These are phyloP conservation scores for Bambusicola thoracicus DNA, from an alignment of 2,113 vertebrate species.

Conservation along the genomic window DNA sequence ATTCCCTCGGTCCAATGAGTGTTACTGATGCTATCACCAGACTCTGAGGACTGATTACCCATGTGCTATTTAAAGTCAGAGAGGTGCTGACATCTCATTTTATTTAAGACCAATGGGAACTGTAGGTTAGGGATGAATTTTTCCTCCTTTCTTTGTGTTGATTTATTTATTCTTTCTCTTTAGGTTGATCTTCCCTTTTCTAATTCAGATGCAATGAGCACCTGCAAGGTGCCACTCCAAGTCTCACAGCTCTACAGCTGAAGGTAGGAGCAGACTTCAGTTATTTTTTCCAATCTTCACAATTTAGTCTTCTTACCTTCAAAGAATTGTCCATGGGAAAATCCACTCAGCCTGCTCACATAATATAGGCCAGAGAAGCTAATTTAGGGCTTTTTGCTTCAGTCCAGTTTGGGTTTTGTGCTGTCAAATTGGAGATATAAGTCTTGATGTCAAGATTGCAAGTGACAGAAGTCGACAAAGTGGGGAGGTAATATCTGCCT, in stretches of 20 bases:
- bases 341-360: neutral
- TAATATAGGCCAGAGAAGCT: neutral
- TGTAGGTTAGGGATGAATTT: neutral
- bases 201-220: neutral
- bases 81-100: constrained; percentile 11
- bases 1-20: constrained; percentile 29
- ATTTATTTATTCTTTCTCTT: neutral
- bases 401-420: neutral
- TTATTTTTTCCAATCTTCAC: neutral
- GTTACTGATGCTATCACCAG: neutral
- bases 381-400: neutral
- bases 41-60: neutral
- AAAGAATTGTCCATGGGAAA: neutral
- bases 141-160: neutral
- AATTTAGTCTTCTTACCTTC: neutral
- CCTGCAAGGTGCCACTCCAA: neutral
- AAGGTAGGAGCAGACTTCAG: neutral
- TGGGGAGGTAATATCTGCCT: neutral
- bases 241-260: neutral
- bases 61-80: constrained; percentile 36
- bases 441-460: accelerated
- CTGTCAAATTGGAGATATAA: neutral
- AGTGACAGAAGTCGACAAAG: neutral
- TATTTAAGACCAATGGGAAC: neutral
- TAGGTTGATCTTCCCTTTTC: neutral